Percentiles rank a stretch among this genome's conserved stretches.
These are phyloP conservation scores for Osmoderma eremita DNA, from an alignment of 2,888 invertebrate genomes.

Conservation along the genomic window DNA sequence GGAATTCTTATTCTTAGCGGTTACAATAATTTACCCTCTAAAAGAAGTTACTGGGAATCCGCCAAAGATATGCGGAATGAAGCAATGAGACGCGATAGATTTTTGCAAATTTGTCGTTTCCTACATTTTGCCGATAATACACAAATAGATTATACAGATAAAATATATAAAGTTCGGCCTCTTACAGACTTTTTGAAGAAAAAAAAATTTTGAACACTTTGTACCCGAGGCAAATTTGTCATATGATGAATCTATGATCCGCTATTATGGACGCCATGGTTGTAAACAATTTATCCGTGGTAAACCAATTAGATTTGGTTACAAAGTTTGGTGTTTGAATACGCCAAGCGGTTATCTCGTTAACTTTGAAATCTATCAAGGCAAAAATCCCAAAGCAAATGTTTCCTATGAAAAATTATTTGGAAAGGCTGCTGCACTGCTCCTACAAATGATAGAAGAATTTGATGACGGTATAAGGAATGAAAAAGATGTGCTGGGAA, in stretches of 20 bases:
- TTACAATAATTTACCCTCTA: too few species aligned
- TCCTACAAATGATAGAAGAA: conserved; percentile 44
- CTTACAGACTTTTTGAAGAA: too few species aligned
- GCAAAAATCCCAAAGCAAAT: conserved; percentile 44
- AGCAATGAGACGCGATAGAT: too few species aligned
- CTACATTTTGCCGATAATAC: too few species aligned
- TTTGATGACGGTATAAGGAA: conserved; percentile 34
- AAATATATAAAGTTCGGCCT: too few species aligned
- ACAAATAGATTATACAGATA: too few species aligned
- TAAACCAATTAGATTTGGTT: conserved; percentile 56
- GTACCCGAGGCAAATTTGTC: too few species aligned
- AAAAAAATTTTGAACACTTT: too few species aligned
- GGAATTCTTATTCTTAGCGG: too few species aligned
- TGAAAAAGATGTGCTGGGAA: conserved; percentile 46
- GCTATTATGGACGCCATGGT: conserved; percentile 52
- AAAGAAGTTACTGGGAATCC: too few species aligned
- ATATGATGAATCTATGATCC: conserved; percentile 52
- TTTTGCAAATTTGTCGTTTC: too few species aligned
- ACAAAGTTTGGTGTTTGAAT: conserved; percentile 55
- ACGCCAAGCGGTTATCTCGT: conserved; percentile 52
- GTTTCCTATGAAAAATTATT: conserved; percentile 30
- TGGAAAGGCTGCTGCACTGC: conserved; percentile 43
- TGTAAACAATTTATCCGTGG: conserved; percentile 54
- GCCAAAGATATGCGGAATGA: too few species aligned
- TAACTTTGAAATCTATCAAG: conserved; percentile 55